Evolutionary conservation across 2,113 vertebrate species (phyloP), one percentile per base, ranked within the genome.

Genomic region (Condylura cristata): DNA sequence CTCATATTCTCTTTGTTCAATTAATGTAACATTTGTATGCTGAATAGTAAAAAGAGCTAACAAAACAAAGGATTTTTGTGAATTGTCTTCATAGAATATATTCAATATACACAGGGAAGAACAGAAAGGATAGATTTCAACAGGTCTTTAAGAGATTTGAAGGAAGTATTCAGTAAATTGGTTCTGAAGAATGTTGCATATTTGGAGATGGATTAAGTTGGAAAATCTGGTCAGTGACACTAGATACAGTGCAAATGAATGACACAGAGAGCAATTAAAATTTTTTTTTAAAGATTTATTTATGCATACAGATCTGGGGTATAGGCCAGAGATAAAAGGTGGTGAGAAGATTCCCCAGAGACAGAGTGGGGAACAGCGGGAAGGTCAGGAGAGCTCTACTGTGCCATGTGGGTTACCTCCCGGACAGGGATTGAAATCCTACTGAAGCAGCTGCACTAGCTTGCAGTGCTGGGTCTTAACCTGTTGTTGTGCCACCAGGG

Each of bases 61-160:
- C 41, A 26, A 39, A 83, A 24, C 6, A 56, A 90, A 79, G 24
- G 12, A 60, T n/a, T 24, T 78, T 53, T 80, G 26, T 41, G 37
- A 61, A 22, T 20, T 92, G 6, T 56, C 18, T 70, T 68, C 20
- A 34, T 44, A 90, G 34, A 63, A 74, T 32, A 48, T 74, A 61
- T 71, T 4, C 75, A 79, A 86, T 58, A 20, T 78, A 89, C 75
- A 58, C 12, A 37, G 6, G 18, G 8, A 63, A 76, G 17, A 78
- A 37, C 5, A 93, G 72, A 66, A 85, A 91, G 65, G 26, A 37
- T 3, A 81, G 32, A 82, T 92, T 92, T 91, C 32, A 82, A 7
- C 17, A 82, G 8, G 24, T 56, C 0, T 8, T 53, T 65, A 85
- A 90, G 22, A 34, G 2, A 80, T 48, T 78, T 60, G 66, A 89